Percentiles rank a stretch among this genome's conserved stretches.
phyloP scores from a whole-genome alignment of 1,140 invertebrate genomes.

The Capitella teleta region DNA sequence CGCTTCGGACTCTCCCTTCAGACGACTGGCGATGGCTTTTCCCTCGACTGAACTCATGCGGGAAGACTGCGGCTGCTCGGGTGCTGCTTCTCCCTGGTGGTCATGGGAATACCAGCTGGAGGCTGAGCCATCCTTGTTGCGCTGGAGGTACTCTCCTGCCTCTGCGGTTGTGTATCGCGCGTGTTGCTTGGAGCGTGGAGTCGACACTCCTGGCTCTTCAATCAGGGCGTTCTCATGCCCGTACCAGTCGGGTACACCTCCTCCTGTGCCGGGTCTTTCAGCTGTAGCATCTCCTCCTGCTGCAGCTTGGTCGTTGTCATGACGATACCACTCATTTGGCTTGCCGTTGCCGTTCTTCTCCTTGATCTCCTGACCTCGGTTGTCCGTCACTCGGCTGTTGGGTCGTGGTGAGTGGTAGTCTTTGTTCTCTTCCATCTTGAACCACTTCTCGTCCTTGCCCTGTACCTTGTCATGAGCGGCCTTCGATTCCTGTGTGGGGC shows the following conservation, averaged over 20 bases:
- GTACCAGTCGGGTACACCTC: not conserved
- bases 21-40: not conserved
- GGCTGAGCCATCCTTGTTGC: not conserved
- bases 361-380: not conserved
- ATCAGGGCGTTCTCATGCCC: not conserved
- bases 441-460: conserved; percentile 7
- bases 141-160: not conserved
- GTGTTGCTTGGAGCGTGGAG: not conserved
- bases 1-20: not conserved
- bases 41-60: not conserved
- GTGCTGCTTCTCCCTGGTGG: not conserved
- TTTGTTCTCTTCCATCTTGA: conserved; percentile 12
- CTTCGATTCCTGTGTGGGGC: not conserved
- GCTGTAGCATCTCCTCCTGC: not conserved
- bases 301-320: conserved; percentile 4
- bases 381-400: not conserved
- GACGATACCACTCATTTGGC: conserved; percentile 5
- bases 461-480: not conserved
- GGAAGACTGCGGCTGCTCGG: not conserved
- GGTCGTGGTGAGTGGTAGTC: conserved; percentile 7
- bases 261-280: not conserved
- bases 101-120: conserved; percentile 2
- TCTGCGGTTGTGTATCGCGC: not conserved
- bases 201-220: not conserved
- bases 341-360: conserved; percentile 1